Evolutionary conservation across 2,888 invertebrate genomes (phyloP).

Genomic region (Orthosia gothica): DNA sequence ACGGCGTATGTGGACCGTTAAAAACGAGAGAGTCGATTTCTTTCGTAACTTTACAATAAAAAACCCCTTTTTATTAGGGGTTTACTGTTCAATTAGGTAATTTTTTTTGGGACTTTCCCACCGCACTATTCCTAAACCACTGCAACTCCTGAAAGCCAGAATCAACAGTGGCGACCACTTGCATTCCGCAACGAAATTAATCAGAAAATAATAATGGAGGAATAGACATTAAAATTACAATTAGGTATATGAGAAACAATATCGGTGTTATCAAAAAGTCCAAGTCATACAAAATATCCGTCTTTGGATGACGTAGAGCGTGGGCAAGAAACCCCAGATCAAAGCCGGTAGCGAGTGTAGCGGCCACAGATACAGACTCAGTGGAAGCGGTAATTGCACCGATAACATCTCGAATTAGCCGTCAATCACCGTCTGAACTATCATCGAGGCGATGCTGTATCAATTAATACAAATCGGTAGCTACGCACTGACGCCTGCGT

Average conservation of each 20-base stretch:
- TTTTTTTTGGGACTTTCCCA: too few species aligned
- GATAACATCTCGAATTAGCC: constrained; percentile 90
- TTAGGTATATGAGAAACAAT: background rate
- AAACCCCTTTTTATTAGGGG: background rate
- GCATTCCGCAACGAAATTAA: too few species aligned
- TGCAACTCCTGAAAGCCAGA: too few species aligned
- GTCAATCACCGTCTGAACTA: constrained; percentile 88
- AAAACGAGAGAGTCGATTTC: constrained; percentile 11
- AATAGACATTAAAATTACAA: too few species aligned
- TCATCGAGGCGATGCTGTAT: constrained; percentile 85
- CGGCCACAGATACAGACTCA: constrained; percentile 43
- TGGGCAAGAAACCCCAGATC: constrained; percentile 28
- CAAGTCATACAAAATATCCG: constrained; percentile 16
- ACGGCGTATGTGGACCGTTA: constrained; percentile 30
- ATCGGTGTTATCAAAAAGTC: background rate
- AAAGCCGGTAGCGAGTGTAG: constrained; percentile 43
- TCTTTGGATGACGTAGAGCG: background rate
- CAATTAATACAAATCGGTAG: constrained; percentile 91
- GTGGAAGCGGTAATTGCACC: constrained; percentile 83
- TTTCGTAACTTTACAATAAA: background rate
- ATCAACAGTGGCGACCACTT: too few species aligned
- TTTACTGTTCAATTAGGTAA: background rate
- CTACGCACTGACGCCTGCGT: constrained; percentile 80
- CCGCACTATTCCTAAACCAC: too few species aligned
- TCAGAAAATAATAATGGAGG: too few species aligned